Base-by-base conservation (phyloP, 2,888 invertebrate genomes). In the Synergus laeviventris region DNA sequence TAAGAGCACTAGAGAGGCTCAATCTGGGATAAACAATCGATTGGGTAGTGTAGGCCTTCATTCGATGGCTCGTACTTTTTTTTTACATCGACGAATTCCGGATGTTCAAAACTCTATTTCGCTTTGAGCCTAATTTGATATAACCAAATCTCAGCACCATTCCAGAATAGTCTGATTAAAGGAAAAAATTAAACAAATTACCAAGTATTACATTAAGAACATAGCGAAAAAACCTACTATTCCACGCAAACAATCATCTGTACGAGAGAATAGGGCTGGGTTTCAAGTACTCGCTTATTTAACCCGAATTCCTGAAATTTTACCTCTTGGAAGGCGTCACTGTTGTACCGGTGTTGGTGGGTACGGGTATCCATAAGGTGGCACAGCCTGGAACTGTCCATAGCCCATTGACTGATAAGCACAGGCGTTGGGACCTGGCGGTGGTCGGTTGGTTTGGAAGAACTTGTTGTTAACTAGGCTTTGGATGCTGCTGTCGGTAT, bases 261-360 rank as follows among this genome's bases (percentile, higher is more conserved):
- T 70, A 70, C 49, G 70, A 70, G 70, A 70, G 70, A 70, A 70
- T 70, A 70, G 70, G 45, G 24, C 24, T 45, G 49, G n/a, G 75
- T 60, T 42, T 70, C 76, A 49, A 56, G 42, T 56, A 21, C 31
- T 62, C 59, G 42, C 11, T 66, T 76, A 42, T 31, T 78, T 77
- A 76, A 56, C 16, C 73, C 38, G 42, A 62, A 73, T 73, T 60
- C 38, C 73, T 42, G 59, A 49, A 39, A 54, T 75, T n/a, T 62
- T 49, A 54, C 75, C 62, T 49, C 61, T 79, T 24, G 82, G 76
- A 77, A 87, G 83, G 84, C 88, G 89, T 94, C 95, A 95, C 93
- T 95, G 95, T 90, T 95, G 95, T 76, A 95, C 95, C 64, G 95
- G 94, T 49, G 95, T 92, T 90, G 90, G 95, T 87, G 92, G 94